Percentiles rank a stretch among this genome's conserved stretches.
Evolutionary conservation across 2,888 invertebrate species (phyloP).

Genomic region (Lepidocyrtoides sp.): DNA sequence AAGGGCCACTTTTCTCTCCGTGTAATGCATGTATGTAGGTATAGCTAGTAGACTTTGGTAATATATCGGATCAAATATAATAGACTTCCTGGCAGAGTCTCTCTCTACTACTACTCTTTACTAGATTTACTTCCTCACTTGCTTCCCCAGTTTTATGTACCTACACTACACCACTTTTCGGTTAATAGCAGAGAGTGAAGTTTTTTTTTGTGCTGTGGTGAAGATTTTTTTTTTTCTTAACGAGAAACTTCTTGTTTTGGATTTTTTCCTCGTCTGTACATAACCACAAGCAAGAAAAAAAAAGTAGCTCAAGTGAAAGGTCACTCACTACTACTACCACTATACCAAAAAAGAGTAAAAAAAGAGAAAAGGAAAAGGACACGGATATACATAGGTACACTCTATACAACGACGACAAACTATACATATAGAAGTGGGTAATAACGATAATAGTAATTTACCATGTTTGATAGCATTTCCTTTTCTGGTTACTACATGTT

Average conservation of each 20-base stretch:
- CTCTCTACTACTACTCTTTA: too few relatives aligned
- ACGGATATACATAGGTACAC: not conserved
- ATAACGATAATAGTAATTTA: constrained; percentile 72
- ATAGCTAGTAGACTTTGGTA: too few relatives aligned
- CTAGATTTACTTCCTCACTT: not conserved
- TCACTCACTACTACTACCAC: not conserved
- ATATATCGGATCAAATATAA: not conserved
- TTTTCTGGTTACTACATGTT: not conserved
- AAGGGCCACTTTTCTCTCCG: too few relatives aligned
- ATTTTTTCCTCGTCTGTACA: not conserved
- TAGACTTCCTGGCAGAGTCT: not conserved
- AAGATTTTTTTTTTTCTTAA: not conserved
- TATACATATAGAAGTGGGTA: not conserved
- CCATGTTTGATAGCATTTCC: constrained; percentile 44
- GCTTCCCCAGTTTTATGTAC: too few relatives aligned
- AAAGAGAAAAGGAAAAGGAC: not conserved
- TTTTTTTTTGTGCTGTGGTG: too few relatives aligned
- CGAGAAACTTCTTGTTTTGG: not conserved
- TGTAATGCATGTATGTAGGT: too few relatives aligned
- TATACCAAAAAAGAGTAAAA: too few relatives aligned
- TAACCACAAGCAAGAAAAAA: constrained; percentile 9
- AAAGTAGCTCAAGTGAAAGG: constrained; percentile 40
- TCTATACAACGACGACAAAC: too few relatives aligned
- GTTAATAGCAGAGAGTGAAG: not conserved
- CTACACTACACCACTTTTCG: too few relatives aligned